phyloP scores from a whole-genome alignment of 2,113 vertebrate genomes.

The Rhegmatorhina hoffmannsi region DNA sequence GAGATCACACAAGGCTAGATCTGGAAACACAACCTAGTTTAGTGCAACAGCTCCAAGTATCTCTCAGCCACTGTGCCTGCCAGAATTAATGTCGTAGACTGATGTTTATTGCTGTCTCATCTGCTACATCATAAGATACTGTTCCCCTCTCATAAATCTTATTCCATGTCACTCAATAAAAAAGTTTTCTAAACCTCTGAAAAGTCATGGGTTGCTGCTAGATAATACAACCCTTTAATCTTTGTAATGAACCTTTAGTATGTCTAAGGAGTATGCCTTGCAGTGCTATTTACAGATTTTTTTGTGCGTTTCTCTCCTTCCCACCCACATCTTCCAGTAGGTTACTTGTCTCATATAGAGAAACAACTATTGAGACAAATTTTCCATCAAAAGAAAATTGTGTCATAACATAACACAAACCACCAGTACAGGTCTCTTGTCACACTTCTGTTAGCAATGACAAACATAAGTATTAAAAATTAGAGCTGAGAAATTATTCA shows the following conservation, averaged over 20 bases:
- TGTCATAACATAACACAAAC: background rate
- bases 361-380: background rate
- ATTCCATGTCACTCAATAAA: background rate
- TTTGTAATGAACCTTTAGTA: background rate
- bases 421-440: background rate
- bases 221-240: background rate
- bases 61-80: background rate
- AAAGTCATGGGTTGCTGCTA: background rate
- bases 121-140: background rate
- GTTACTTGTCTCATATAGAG: background rate
- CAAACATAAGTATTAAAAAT: background rate
- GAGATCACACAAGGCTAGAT: background rate
- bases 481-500: background rate
- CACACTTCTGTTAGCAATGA: background rate
- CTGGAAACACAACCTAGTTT: background rate
- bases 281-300: background rate
- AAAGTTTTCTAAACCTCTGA: background rate
- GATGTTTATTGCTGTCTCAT: background rate
- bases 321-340: background rate
- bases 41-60: background rate
- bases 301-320: background rate
- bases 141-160: background rate
- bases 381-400: background rate
- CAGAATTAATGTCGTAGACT: conserved; percentile 1
- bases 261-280: background rate